Conservation (phyloP, 2,113 vertebrate species). For the Halichoerus grypus region DNA sequence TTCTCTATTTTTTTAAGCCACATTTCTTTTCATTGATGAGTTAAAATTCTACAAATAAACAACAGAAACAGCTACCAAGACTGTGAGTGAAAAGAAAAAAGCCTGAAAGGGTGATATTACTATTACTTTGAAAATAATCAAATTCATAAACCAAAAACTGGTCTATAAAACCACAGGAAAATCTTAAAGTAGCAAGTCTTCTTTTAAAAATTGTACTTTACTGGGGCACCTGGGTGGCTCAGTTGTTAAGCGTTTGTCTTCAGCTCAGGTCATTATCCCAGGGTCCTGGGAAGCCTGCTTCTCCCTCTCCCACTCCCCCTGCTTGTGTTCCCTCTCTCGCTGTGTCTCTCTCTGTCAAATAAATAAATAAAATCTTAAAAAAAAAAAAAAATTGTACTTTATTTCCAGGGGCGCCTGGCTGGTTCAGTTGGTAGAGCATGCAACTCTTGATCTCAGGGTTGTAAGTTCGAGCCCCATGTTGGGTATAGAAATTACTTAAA, state of each 20-base stretch:
- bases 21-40: background rate
- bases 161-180: slow-evolving; percentile 4
- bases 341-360: too few species aligned
- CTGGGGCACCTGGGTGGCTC: background rate
- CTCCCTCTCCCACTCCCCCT: too few species aligned
- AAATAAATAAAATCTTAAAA: too few species aligned
- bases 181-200: background rate
- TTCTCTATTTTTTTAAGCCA: background rate
- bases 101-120: background rate
- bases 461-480: background rate
- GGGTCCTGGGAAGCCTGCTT: too few species aligned
- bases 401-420: background rate
- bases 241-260: background rate
- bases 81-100: background rate
- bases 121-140: slow-evolving; percentile 23
- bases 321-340: too few species aligned
- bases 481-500: background rate
- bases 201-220: background rate
- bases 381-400: background rate
- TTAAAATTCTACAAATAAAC: background rate
- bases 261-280: too few species aligned
- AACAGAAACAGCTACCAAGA: background rate
- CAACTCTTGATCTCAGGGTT: background rate
- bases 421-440: background rate
- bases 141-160: background rate